Percentiles rank a stretch among this genome's conserved stretches.
phyloP scores from a whole-genome alignment of 2,113 vertebrate species.

The Cyanocitta stelleri region DNA sequence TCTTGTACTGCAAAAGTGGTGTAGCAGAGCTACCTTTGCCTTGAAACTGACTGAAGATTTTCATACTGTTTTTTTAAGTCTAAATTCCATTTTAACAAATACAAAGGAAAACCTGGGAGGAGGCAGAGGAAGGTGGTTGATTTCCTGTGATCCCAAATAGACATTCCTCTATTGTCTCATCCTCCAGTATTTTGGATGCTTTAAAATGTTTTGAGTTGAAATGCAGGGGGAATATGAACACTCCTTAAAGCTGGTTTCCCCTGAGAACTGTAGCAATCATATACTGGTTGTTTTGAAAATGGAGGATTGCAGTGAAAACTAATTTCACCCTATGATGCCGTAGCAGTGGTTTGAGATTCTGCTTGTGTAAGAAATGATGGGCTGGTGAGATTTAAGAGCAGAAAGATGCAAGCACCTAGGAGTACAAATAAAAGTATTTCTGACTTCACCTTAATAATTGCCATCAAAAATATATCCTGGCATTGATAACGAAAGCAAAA shows the following conservation, averaged over 20 bases:
- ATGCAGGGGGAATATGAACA: background rate
- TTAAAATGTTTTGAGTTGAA: background rate
- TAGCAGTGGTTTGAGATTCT: background rate
- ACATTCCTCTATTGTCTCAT: background rate
- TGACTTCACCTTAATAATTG: conserved; percentile 5
- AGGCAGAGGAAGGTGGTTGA: background rate
- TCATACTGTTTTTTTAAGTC: background rate
- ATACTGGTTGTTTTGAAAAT: conserved; percentile 39
- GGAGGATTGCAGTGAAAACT: conserved; percentile 22
- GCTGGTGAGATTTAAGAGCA: background rate
- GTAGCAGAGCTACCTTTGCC: background rate
- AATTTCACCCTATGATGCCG: background rate
- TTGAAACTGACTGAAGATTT: background rate
- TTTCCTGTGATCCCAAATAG: conserved; percentile 21
- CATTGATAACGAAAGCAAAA: conserved; percentile 22
- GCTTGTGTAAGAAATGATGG: background rate
- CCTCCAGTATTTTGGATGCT: conserved; percentile 8
- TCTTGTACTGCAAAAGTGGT: background rate
- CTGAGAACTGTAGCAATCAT: conserved; percentile 13
- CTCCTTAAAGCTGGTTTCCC: background rate
- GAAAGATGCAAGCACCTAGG: background rate
- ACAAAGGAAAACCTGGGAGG: background rate
- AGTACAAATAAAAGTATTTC: conserved; percentile 43
- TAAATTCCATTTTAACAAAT: conserved; percentile 25
- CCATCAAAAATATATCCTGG: conserved; percentile 41